These are phyloP conservation scores for Campylomormyrus numenius DNA, from an alignment of 2,113 vertebrate species.

Conservation along the genomic window DNA sequence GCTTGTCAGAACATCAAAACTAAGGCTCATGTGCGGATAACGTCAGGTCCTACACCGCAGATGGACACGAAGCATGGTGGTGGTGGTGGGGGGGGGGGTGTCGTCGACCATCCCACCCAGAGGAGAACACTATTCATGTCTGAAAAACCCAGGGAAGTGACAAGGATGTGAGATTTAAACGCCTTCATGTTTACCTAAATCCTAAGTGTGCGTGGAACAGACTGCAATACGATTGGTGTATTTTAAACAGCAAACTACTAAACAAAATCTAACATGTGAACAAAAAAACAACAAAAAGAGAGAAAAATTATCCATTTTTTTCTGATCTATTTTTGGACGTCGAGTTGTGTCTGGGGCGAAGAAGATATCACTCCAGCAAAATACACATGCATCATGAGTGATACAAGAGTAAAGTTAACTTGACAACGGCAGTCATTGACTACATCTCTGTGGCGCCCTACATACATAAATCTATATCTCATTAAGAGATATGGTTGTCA, in stretches of 20 bases:
- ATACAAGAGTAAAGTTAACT: constrained; percentile 54
- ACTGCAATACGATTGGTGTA: neutral
- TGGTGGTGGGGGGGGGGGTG: neutral
- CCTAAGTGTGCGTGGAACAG: neutral
- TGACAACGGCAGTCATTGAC: constrained; percentile 56
- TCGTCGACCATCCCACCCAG: neutral
- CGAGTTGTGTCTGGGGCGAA: constrained; percentile 33
- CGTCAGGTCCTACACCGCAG: neutral
- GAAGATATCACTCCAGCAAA: constrained; percentile 45
- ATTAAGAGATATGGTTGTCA: constrained; percentile 44
- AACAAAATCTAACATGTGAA: neutral
- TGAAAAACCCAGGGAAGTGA: neutral
- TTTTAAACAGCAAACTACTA: neutral
- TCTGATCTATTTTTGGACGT: constrained; percentile 47
- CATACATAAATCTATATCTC: constrained; percentile 60
- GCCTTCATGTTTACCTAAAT: neutral
- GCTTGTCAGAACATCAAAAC: neutral
- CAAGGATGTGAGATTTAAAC: neutral
- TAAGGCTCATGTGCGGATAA: neutral
- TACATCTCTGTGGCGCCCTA: constrained; percentile 53
- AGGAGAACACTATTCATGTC: neutral
- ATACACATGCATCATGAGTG: constrained; percentile 48
- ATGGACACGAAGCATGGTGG: neutral
- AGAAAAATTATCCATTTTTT: neutral
- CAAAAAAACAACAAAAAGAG: neutral